phyloP scores from a whole-genome alignment of 2,797 vertebrate genomes.

The Phataginus tetradactyla region DNA sequence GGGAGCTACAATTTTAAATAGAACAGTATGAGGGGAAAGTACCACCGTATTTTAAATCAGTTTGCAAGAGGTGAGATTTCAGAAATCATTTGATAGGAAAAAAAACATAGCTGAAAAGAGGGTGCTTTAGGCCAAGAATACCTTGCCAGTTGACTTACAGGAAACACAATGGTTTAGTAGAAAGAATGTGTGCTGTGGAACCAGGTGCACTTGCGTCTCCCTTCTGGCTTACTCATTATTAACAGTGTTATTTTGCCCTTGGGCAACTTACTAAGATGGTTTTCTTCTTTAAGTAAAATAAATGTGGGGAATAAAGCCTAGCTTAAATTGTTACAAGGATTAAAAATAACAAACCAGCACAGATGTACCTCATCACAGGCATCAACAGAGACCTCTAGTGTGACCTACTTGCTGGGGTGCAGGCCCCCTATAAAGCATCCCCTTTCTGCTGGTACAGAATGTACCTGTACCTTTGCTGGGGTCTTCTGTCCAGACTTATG shows the following conservation, averaged over 20 bases:
- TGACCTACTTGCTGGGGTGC: fast-evolving
- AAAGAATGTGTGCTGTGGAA: neutral
- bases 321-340: neutral
- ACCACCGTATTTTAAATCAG: neutral
- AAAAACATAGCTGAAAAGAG: neutral
- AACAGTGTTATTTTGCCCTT: neutral
- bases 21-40: neutral
- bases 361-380: fast-evolving
- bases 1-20: neutral
- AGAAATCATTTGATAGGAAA: neutral
- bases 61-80: neutral
- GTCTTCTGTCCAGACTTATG: neutral
- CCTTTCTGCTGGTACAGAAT: neutral
- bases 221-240: neutral
- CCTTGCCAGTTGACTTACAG: neutral
- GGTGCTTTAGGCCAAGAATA: neutral
- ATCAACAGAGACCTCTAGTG: fast-evolving
- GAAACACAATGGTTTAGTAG: neutral
- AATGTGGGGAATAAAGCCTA: neutral
- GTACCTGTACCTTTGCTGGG: fast-evolving
- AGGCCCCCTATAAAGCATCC: too few species aligned
- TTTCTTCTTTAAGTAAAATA: slow-evolving; percentile 39
- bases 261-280: neutral
- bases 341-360: neutral
- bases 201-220: neutral